These are phyloP conservation scores for Microplitis mediator DNA, from an alignment of 1,140 invertebrate genomes.

Conservation along the genomic window DNA sequence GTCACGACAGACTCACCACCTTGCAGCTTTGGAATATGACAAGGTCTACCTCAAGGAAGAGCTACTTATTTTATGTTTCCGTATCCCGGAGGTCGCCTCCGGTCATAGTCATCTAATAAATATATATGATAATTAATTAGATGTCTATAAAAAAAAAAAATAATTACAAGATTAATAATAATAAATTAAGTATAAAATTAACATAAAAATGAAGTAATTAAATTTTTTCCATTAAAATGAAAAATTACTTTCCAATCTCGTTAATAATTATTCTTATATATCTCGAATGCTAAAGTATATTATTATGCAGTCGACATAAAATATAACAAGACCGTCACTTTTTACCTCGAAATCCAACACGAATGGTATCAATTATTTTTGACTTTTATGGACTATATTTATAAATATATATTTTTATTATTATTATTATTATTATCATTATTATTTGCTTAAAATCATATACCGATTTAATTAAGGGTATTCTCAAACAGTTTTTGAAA, in stretches of 20 bases:
- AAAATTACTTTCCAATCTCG: background rate
- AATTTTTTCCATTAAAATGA: too few relatives aligned
- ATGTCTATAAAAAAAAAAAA: background rate
- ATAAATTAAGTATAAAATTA: too few relatives aligned
- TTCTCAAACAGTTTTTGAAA: too few relatives aligned
- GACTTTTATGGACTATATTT: constrained; percentile 18
- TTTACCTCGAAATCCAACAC: background rate
- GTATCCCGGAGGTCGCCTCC: background rate
- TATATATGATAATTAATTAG: background rate
- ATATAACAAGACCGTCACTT: background rate
- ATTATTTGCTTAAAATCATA: too few relatives aligned
- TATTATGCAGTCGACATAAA: background rate
- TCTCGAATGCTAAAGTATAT: background rate
- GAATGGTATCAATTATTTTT: constrained; percentile 27
- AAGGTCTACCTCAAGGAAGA: constrained; percentile 6
- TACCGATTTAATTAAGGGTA: too few relatives aligned
- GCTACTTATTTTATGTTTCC: background rate
- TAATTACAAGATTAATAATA: background rate
- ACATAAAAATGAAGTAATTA: too few relatives aligned
- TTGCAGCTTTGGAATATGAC: background rate
- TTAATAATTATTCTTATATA: background rate
- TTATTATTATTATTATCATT: too few relatives aligned
- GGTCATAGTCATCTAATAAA: background rate
- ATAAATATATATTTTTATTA: background rate
- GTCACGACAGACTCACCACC: background rate